Base-by-base conservation (phyloP, 2,888 invertebrate genomes). In the Thymelicus sylvestris region DNA sequence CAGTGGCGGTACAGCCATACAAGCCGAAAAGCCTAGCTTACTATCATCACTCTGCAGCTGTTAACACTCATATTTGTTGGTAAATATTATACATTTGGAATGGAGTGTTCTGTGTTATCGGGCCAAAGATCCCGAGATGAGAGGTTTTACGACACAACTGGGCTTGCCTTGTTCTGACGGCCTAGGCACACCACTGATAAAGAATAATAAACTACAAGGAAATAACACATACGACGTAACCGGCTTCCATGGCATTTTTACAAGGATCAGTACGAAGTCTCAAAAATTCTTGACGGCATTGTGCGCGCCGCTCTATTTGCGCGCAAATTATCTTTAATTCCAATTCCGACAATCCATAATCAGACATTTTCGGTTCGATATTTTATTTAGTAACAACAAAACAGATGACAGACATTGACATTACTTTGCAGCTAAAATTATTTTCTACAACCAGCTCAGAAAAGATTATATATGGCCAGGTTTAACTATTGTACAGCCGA, bases 211-310 rank as follows among this genome's bases (percentile, higher is more conserved):
- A 31, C 3, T 31, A 31, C 31, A 31, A 31, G 5, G 3, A 31
- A 31, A 2, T 31, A 4, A 12, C 12, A 70, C 59, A 65, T 55
- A 65, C 97, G 82, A 97, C 91, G 85, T 93, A 87, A n/a, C 96
- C 97, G 65, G 95, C 95, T 83, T 96, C 95, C 13, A 86, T 84
- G 7, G 94, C 94, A 90, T 96, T 96, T 72, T 94, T 90, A 81
- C 95, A 95, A 5, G 98, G 98, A 87, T 97, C 96, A 5, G 95
- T 92, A 38, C 92, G 86, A 74, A 95, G 91, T 83, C 95, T 96
- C 67, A 96, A 87, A 86, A 95, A 98, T 80, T 97, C 95, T 47
- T 94, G 89, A 74, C 97, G 95, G 65, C 95, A 89, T 67, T 87
- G 87, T 1, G 90, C 86, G 62, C 96, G 90, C 72, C 96, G 87